Conservation (phyloP, 2,888 invertebrate species). For the Heliconius erato region DNA sequence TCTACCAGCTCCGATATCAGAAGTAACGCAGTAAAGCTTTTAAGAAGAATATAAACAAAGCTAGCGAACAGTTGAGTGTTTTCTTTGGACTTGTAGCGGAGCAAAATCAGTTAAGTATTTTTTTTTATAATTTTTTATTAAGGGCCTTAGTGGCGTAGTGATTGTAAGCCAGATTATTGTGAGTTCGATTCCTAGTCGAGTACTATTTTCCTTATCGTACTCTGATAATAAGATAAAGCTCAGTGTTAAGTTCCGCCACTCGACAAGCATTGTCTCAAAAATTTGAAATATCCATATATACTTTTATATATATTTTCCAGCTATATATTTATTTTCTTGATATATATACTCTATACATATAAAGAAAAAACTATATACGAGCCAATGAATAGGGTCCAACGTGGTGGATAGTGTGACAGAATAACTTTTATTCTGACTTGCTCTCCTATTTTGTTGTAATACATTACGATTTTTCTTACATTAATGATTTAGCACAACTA, state of each 20-base stretch:
- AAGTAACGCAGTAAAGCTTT: conserved; percentile 17
- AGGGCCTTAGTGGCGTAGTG: not conserved
- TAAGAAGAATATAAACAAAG: conserved; percentile 22
- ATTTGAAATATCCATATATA: not conserved
- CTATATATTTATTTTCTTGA: too few species aligned
- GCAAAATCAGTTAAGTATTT: conserved; percentile 6
- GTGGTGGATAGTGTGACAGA: too few species aligned
- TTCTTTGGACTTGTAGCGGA: conserved; percentile 11
- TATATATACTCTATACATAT: too few species aligned
- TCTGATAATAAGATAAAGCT: not conserved
- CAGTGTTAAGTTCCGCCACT: not conserved
- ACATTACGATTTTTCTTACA: too few species aligned
- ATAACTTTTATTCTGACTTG: too few species aligned
- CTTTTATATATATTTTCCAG: too few species aligned
- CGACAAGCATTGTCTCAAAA: not conserved
- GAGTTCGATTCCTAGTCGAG: not conserved
- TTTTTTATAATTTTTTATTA: not conserved
- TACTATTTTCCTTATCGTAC: not conserved
- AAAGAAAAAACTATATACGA: too few species aligned
- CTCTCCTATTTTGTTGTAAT: too few species aligned
- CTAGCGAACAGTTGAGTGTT: conserved; percentile 17
- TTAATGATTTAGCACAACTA: too few species aligned
- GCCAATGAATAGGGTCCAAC: too few species aligned
- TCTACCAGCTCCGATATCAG: conserved; percentile 6
- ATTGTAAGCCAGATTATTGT: not conserved